Base-by-base conservation (phyloP, 1,140 invertebrate genomes). In the Calosoma granatense region DNA sequence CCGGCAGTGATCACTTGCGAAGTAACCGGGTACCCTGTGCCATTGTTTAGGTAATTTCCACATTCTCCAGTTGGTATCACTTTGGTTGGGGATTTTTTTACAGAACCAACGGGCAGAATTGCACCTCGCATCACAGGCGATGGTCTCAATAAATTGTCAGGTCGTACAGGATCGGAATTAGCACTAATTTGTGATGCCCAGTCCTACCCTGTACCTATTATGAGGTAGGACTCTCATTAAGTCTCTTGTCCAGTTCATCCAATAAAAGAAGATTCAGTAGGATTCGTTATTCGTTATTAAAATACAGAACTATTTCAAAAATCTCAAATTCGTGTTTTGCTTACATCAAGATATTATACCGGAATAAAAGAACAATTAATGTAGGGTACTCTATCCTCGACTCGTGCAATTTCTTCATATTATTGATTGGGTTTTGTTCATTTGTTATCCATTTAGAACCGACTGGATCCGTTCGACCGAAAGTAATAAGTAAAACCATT, bases 171-270 rank as follows among this genome's bases (percentile, higher is more conserved):
- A 2, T 55, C 55, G 14, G 51, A 58, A 22, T 59, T 78, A 56
- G 76, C 75, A 59, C 70, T 86, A 53, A 73, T 84, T 41, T 86
- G 83, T 65, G 81, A 83, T 62, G 82, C 81, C 47, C 83, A 86
- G 72, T 76, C 77, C 53, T 81, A 76, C 64, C 81, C 81, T 26
- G 71, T 77, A 53, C 80, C 81, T 54, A 63, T 63, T 54, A 76
- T 74, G 68, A 76, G 75, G 77, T 78, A 69, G 60, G 68, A n/a
- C 59, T 64, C 56, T 64, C 55, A 56, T 43, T 2, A 54, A n/a
- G n/a, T n/a, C n/a, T n/a, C n/a, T n/a, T n/a, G n/a, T n/a, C n/a
- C n/a, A n/a, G n/a, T n/a, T n/a, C n/a, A n/a, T n/a, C n/a, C n/a
- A n/a, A n/a, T n/a, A n/a, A n/a, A n/a, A n/a, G n/a, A n/a, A n/a